These are phyloP conservation scores for Ecdyonurus torrentis DNA, from an alignment of 2,888 invertebrate genomes.

Conservation along the genomic window DNA sequence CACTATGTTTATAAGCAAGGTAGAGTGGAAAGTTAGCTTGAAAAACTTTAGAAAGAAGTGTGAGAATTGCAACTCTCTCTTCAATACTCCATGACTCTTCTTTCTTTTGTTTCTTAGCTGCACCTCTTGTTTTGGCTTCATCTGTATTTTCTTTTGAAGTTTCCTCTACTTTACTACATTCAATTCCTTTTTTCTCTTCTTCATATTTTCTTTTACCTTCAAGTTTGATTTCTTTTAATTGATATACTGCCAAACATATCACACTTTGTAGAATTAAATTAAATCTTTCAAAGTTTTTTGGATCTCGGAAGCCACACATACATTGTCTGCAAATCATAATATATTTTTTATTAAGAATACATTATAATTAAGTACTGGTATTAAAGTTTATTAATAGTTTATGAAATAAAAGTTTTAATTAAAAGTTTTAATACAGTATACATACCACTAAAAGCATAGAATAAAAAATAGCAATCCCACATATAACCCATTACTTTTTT, in stretches of 20 bases:
- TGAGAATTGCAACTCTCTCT: slow-evolving; percentile 75
- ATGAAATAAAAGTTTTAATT: slow-evolving; percentile 2
- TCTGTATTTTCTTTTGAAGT: slow-evolving; percentile 16
- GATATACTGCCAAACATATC: slow-evolving; percentile 64
- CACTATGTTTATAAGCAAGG: slow-evolving; percentile 72
- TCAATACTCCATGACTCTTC: slow-evolving; percentile 48
- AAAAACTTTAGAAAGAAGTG: slow-evolving; percentile 74
- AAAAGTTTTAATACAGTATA: slow-evolving; percentile 1
- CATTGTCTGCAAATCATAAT: slow-evolving; percentile 55
- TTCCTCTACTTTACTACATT: slow-evolving; percentile 18
- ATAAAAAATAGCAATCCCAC: too few species aligned
- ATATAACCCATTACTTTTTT: too few species aligned
- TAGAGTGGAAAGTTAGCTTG: slow-evolving; percentile 78
- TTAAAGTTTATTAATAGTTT: slow-evolving; percentile 3
- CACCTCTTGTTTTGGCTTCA: slow-evolving; percentile 18
- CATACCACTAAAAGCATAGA: too few species aligned
- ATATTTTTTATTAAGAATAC: slow-evolving; percentile 4
- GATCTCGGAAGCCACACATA: slow-evolving; percentile 86
- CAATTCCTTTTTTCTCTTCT: slow-evolving; percentile 7
- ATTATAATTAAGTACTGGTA: slow-evolving; percentile 4
- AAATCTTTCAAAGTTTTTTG: slow-evolving; percentile 82
- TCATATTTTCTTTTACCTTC: slow-evolving; percentile 14
- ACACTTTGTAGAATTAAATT: slow-evolving; percentile 78
- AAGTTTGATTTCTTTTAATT: slow-evolving; percentile 55
- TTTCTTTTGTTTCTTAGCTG: slow-evolving; percentile 22